Evolutionary conservation across 2,888 invertebrate species (phyloP), one percentile per base, ranked within the genome.

Genomic region (Monopis laevigella): DNA sequence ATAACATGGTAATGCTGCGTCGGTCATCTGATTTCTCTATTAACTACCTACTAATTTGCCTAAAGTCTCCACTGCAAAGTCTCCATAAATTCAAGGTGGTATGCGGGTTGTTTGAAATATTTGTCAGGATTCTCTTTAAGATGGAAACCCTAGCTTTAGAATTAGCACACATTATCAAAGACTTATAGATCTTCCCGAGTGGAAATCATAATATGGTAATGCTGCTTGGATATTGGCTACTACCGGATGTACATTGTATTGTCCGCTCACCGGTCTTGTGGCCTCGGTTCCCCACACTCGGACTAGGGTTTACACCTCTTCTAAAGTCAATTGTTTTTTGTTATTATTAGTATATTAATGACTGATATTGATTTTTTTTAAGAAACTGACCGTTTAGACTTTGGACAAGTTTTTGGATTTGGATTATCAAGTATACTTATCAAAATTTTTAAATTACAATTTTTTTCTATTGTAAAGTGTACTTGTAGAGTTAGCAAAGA

Each of bases 191-290:
- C 17, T 16, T n/a, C 32, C 7, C 29, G 56, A 57, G 62, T 73
- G 67, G 71, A 69, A 70, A 70, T 62, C 58, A 62, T 70, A n/a
- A n/a, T n/a, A 68, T 71, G 74, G 66, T 75, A 75, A 78, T 75
- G 59, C 57, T 56, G 55, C 48, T 51, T 53, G 58, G 7, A 21
- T 36, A 36, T 36, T 10, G 36, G 16, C 5, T 32, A 32, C 14
- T 32, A 58, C 77, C 78, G 78, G 80, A 80, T 77, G 72, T 64
- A 58, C 65, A 78, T 80, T 80, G 75, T 70, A 78, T 80, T 80
- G 80, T 77, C 68, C 67, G 60, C 63, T 63, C 67, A 64, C 59
- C 62, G 55, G 80, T 80, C 78, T 74, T 55, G 57, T 73, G 78
- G 73, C 80, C 80, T 78, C 80, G 75, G 55, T 62, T 56, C 56